phyloP scores from a whole-genome alignment of 2,113 vertebrate genomes.

The Festucalex cinctus region DNA sequence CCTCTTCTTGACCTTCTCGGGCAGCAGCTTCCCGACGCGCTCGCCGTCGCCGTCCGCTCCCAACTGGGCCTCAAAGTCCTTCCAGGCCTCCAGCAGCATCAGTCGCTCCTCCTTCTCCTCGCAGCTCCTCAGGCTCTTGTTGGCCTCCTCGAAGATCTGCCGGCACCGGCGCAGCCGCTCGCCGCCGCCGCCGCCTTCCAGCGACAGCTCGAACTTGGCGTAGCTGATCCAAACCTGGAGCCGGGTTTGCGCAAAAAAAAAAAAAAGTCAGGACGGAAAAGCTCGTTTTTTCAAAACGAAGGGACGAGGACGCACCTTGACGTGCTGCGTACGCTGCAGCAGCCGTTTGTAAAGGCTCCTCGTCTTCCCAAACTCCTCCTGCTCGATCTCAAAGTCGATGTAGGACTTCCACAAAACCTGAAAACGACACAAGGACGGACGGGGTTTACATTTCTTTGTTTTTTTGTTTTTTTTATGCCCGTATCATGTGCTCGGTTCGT shows the following conservation, averaged over 20 bases:
- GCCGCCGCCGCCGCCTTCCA: constrained; percentile 67
- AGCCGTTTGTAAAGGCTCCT: constrained; percentile 87
- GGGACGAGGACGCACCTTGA: constrained; percentile 77
- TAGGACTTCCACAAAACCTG: constrained; percentile 99
- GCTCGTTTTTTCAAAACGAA: accelerated
- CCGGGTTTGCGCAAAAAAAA: no score
- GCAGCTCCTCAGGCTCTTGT: constrained; percentile 87
- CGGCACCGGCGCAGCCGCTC: constrained; percentile 79
- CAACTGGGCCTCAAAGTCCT: constrained; percentile 84
- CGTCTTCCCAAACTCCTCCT: constrained; percentile 93
- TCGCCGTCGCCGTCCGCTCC: constrained; percentile 76
- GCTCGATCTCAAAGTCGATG: constrained; percentile 97
- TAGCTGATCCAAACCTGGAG: constrained; percentile 95
- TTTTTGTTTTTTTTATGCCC: no score
- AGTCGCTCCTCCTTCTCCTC: constrained; percentile 97
- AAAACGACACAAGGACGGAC: background rate
- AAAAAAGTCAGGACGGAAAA: background rate
- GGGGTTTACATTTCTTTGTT: no score
- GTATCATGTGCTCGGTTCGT: no score
- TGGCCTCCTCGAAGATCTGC: constrained; percentile 92
- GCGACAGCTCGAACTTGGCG: constrained; percentile 90
- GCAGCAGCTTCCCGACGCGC: constrained; percentile 88
- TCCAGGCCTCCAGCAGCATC: constrained; percentile 95
- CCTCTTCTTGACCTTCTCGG: constrained; percentile 98
- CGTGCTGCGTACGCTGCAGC: constrained; percentile 91